phyloP scores from a whole-genome alignment of 1,140 invertebrate genomes.

The Ditylenchus dipsaci region DNA sequence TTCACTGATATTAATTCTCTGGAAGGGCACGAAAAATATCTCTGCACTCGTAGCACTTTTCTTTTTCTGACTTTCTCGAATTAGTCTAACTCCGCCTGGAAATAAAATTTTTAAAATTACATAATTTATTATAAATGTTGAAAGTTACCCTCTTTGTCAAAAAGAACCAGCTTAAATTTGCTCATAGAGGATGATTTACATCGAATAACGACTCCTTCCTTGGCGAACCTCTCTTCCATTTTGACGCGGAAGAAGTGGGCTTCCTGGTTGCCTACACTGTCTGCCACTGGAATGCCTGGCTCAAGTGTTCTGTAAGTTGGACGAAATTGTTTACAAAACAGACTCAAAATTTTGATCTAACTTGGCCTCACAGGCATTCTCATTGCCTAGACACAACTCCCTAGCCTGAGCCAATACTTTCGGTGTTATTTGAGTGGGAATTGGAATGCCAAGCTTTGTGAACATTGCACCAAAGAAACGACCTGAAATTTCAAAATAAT shows the following conservation, averaged over 20 bases:
- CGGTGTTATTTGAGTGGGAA: constrained; percentile 54
- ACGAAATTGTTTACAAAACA: neutral
- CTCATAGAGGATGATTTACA: constrained; percentile 51
- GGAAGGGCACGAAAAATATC: constrained; percentile 57
- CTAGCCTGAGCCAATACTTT: constrained; percentile 53
- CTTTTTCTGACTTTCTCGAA: constrained; percentile 53
- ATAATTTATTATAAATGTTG: neutral
- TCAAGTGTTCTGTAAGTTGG: constrained; percentile 8
- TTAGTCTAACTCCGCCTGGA: constrained; percentile 53
- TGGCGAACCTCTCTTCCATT: constrained; percentile 37
- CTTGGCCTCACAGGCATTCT: constrained; percentile 12
- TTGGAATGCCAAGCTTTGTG: constrained; percentile 56
- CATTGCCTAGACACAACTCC: constrained; percentile 40
- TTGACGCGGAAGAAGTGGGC: constrained; percentile 50
- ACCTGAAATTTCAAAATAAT: constrained; percentile 36
- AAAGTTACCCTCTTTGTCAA: constrained; percentile 50
- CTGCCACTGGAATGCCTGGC: constrained; percentile 36
- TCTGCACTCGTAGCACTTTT: constrained; percentile 51
- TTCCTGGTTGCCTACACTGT: constrained; percentile 46
- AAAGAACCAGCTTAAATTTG: constrained; percentile 58
- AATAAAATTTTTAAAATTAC: too few species aligned
- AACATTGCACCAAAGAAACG: constrained; percentile 57
- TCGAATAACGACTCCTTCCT: constrained; percentile 52
- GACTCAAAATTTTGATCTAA: neutral
- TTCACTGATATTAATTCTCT: constrained; percentile 48